A percentile compares a stretch with the other conserved stretches of the same genome.
phyloP scores from a whole-genome alignment of 2,797 vertebrate genomes.

The Chromobotia macracanthus region DNA sequence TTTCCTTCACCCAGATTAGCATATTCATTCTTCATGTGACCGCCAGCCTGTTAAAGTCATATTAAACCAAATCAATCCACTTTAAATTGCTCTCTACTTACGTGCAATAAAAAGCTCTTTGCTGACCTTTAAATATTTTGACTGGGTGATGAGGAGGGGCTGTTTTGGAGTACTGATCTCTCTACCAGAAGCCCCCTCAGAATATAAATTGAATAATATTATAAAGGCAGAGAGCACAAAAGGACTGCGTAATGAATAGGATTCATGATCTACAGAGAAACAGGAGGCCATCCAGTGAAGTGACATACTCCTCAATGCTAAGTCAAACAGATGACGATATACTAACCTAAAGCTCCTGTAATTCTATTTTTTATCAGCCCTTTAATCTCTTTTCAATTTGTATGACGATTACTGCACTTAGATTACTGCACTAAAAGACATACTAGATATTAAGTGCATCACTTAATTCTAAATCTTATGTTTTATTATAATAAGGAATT shows the following conservation, averaged over 20 bases:
- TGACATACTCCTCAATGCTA: conserved; percentile 93
- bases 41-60: conserved; percentile 84
- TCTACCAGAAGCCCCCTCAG: conserved; percentile 86
- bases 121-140: conserved; percentile 89
- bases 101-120: conserved; percentile 85
- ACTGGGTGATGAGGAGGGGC: conserved; percentile 82
- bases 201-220: conserved; percentile 99
- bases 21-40: conserved; percentile 85
- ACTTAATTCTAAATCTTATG: conserved; percentile 86
- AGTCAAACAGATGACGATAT: conserved; percentile 92
- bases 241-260: conserved; percentile 92
- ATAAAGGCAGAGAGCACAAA: conserved; percentile 87
- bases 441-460: conserved; percentile 88
- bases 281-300: conserved; percentile 91
- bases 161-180: conserved; percentile 84
- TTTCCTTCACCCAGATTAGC: conserved; percentile 77
- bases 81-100: conserved; percentile 87
- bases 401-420: too few species aligned
- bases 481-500: conserved; percentile 81
- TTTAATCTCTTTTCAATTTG: too few species aligned
- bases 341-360: conserved; percentile 90
- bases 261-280: conserved; percentile 92
- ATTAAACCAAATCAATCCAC: conserved; percentile 85
- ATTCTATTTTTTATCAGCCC: conserved; percentile 72
- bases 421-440: conserved; percentile 81